phyloP scores from a whole-genome alignment of 2,888 invertebrate species.

The Coelinius sp. region DNA sequence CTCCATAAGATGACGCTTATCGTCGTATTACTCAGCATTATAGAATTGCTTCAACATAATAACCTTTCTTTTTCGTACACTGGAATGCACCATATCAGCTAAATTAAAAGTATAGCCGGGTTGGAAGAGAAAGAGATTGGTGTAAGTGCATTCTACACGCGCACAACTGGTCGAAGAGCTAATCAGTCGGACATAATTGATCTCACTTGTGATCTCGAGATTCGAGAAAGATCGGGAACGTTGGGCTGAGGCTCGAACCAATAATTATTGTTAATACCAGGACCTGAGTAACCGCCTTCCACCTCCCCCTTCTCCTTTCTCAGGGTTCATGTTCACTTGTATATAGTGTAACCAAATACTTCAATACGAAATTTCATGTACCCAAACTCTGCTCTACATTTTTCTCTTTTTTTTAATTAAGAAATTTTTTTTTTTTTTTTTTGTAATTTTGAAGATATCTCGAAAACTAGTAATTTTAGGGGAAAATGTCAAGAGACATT shows the following conservation, averaged over 20 bases:
- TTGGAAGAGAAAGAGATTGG: conserved; percentile 18
- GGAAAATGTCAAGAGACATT: too few species aligned
- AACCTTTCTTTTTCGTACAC: not conserved
- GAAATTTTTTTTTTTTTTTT: too few species aligned
- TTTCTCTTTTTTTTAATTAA: too few species aligned
- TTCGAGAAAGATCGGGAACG: conserved; percentile 68
- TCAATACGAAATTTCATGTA: not conserved
- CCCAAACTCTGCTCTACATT: not conserved
- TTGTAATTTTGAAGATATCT: not conserved
- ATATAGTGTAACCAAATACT: conserved; percentile 1
- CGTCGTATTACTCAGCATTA: conserved; percentile 11
- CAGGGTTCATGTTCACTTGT: not conserved
- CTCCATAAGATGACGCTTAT: too few species aligned
- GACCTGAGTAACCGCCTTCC: conserved; percentile 49
- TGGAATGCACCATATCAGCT: conserved; percentile 13
- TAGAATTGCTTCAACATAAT: conserved; percentile 1
- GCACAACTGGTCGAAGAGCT: conserved; percentile 55
- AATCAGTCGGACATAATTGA: conserved; percentile 70
- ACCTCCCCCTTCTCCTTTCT: conserved; percentile 23
- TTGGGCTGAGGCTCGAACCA: conserved; percentile 69
- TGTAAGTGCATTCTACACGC: conserved; percentile 5
- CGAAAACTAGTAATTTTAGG: too few species aligned
- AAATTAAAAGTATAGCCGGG: conserved; percentile 39
- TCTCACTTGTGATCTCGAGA: conserved; percentile 70
- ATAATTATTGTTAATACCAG: conserved; percentile 70